Conservation (phyloP, 92 coral and sea anemone species). For the Pocillopora meandrina region DNA sequence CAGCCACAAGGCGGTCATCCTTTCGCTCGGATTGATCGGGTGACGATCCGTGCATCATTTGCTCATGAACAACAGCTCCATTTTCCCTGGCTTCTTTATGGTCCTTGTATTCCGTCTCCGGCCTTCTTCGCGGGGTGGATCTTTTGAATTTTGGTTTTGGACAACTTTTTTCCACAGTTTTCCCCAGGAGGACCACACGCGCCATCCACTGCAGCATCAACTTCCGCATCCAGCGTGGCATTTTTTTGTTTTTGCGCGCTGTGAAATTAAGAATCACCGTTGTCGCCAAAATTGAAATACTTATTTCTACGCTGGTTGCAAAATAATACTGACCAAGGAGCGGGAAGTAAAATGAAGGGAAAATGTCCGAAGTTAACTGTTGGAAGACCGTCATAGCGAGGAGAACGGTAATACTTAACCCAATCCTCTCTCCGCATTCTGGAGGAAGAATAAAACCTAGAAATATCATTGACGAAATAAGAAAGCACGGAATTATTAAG, state of each 20-base stretch:
- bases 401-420: slow-evolving; percentile 77
- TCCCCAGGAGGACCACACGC: slow-evolving; percentile 53
- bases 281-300: slow-evolving; percentile 69
- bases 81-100: background rate
- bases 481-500: slow-evolving; percentile 73
- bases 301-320: slow-evolving; percentile 76
- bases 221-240: slow-evolving; percentile 67
- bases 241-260: slow-evolving; percentile 65
- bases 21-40: background rate
- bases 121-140: slow-evolving; percentile 2
- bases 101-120: background rate
- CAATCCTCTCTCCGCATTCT: slow-evolving; percentile 79
- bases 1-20: slow-evolving; percentile 65
- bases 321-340: slow-evolving; percentile 83
- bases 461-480: slow-evolving; percentile 79
- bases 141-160: slow-evolving; percentile 44
- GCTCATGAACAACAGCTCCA: background rate
- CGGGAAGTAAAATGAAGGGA: slow-evolving; percentile 83
- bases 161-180: slow-evolving; percentile 64
- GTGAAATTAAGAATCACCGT: slow-evolving; percentile 74
- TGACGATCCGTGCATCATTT: background rate
- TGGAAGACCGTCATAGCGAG: slow-evolving; percentile 89
- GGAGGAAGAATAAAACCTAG: slow-evolving; percentile 83
- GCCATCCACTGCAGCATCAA: slow-evolving; percentile 66
- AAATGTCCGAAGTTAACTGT: slow-evolving; percentile 78